These are phyloP conservation scores for Calcarius lapponicus DNA, from an alignment of 2,797 vertebrate genomes.

Conservation along the genomic window DNA sequence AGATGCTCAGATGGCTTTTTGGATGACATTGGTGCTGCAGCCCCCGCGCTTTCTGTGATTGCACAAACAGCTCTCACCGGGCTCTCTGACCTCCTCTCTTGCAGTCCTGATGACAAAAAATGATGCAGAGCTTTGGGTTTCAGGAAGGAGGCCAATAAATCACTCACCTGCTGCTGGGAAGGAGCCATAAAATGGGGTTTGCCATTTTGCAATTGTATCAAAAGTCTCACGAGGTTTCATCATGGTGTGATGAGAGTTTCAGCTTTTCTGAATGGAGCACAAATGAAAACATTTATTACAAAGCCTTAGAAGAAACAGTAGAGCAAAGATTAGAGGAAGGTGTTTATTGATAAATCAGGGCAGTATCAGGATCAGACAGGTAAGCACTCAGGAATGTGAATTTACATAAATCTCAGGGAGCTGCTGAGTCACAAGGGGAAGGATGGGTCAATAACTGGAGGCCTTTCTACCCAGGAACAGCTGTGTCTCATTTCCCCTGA, in stretches of 20 bases:
- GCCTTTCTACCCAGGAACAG: background rate
- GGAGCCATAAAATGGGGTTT: background rate
- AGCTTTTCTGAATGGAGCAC: background rate
- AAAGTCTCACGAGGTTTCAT: background rate
- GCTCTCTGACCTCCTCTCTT: background rate
- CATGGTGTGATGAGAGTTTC: background rate
- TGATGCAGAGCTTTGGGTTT: background rate
- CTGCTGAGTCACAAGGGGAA: background rate
- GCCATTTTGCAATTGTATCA: background rate
- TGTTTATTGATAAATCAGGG: background rate
- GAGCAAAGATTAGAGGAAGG: background rate
- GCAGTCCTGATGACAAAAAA: background rate
- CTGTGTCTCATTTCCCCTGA: background rate
- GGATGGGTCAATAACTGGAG: background rate
- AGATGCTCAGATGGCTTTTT: background rate
- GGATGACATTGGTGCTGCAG: background rate
- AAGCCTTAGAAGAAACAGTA: background rate
- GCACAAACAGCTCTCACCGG: background rate
- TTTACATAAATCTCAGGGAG: background rate
- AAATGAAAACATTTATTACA: background rate
- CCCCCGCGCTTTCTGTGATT: background rate
- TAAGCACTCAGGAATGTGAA: slow-evolving; percentile 5
- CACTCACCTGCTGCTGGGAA: background rate
- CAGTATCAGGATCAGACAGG: background rate
- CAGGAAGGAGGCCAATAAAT: background rate